A percentile compares a stretch with the other conserved stretches of the same genome.
phyloP scores from a whole-genome alignment of 2,888 invertebrate genomes.

The Papilio gigon region DNA sequence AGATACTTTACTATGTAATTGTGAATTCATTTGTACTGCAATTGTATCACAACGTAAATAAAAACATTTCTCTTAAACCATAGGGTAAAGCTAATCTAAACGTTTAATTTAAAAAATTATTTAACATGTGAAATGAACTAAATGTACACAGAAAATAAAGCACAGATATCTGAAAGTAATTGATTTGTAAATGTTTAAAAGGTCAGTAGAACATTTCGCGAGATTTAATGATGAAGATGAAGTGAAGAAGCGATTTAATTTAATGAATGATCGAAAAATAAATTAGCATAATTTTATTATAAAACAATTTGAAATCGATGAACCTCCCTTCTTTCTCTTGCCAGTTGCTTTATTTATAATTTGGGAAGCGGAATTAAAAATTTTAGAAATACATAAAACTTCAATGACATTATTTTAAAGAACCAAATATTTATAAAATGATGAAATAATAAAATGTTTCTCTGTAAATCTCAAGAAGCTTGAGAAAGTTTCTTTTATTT shows the following conservation, averaged over 20 bases:
- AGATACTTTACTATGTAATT: background rate
- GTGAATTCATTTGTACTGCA: background rate
- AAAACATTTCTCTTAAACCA: too few relatives aligned
- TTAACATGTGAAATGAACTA: too few relatives aligned
- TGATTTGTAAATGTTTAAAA: too few relatives aligned
- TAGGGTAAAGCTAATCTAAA: too few relatives aligned
- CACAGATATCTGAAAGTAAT: too few relatives aligned
- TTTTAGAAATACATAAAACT: background rate
- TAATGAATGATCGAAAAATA: background rate
- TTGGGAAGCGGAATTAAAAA: background rate
- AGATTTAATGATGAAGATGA: background rate
- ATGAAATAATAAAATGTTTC: background rate
- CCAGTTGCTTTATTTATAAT: background rate
- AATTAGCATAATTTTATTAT: slow-evolving; percentile 6
- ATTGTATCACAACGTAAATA: background rate
- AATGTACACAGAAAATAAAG: too few relatives aligned
- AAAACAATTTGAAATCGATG: background rate
- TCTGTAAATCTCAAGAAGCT: background rate
- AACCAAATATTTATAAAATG: background rate
- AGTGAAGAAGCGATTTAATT: slow-evolving; percentile 14
- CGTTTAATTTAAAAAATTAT: too few relatives aligned
- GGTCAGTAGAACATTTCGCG: slow-evolving; percentile 6
- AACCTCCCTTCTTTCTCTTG: background rate
- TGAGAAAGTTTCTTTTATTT: slow-evolving; percentile 19
- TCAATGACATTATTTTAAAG: background rate